Conservation (phyloP, 1,140 invertebrate species). For the Vanessa tameamea region DNA sequence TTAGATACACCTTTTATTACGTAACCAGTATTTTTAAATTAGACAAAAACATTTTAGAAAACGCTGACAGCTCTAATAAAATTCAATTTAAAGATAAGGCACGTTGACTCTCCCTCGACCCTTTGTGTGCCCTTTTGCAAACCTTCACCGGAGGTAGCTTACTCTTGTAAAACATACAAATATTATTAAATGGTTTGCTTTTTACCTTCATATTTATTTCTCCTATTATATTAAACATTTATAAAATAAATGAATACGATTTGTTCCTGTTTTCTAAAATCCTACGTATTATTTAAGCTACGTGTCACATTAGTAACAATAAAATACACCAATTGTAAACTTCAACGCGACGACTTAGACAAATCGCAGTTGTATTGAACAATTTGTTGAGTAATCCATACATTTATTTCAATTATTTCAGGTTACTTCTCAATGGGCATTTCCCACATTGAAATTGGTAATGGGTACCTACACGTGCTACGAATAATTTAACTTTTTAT, state of each 20-base stretch:
- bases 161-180: slow-evolving; percentile 38
- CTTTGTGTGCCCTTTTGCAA: slow-evolving; percentile 39
- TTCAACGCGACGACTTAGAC: slow-evolving; percentile 68
- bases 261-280: neutral
- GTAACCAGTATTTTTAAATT: slow-evolving; percentile 4
- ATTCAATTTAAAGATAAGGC: slow-evolving; percentile 42
- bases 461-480: slow-evolving; percentile 61
- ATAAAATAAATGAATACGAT: neutral
- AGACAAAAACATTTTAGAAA: slow-evolving; percentile 28
- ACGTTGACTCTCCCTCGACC: slow-evolving; percentile 41
- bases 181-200: slow-evolving; percentile 7
- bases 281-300: neutral
- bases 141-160: slow-evolving; percentile 23
- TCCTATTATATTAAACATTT: too few species aligned
- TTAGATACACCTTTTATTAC: neutral
- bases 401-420: slow-evolving; percentile 80
- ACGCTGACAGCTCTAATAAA: slow-evolving; percentile 34
- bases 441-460: slow-evolving; percentile 70
- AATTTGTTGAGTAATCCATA: slow-evolving; percentile 78
- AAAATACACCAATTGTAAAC: slow-evolving; percentile 63
- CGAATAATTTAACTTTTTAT: slow-evolving; percentile 46
- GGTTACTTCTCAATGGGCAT: slow-evolving; percentile 63
- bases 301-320: slow-evolving; percentile 53
- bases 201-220: too few species aligned
- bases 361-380: slow-evolving; percentile 77